Conservation (phyloP, 2,113 vertebrate species). For the Oncorhynchus masou region DNA sequence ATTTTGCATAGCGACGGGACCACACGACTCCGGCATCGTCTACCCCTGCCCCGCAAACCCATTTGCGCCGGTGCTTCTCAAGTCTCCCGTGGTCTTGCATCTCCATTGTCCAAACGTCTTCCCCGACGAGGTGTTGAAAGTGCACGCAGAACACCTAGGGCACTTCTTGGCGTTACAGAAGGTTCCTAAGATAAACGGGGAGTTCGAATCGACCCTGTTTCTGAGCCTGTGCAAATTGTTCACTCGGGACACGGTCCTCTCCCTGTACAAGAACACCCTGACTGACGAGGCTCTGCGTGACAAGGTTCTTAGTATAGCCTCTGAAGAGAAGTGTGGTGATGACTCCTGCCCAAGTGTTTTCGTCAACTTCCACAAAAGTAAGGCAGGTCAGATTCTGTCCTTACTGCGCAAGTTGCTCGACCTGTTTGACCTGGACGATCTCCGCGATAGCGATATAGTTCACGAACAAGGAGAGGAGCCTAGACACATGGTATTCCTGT, state of each 20-base stretch:
- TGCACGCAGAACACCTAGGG: neutral
- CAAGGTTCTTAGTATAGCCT: neutral
- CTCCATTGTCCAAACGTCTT: neutral
- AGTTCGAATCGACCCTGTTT: neutral
- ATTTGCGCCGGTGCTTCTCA: neutral
- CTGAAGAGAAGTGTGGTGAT: neutral
- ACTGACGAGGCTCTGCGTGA: neutral
- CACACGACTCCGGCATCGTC: neutral
- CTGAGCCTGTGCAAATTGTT: neutral
- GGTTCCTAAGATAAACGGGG: neutral
- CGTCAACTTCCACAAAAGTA: neutral
- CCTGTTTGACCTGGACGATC: neutral
- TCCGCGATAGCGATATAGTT: neutral
- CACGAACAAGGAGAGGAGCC: neutral
- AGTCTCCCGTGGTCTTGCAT: neutral
- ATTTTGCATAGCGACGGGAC: neutral
- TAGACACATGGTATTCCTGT: neutral
- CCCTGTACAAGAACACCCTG: neutral
- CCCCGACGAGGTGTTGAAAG: neutral
- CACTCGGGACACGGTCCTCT: neutral
- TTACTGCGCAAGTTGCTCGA: neutral
- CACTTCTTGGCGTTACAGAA: neutral
- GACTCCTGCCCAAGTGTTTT: neutral
- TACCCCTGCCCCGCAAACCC: neutral
- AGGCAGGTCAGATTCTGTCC: neutral